A percentile compares a stretch with the other conserved stretches of the same genome.
Conservation (phyloP, 1,140 invertebrate species). For the Atta cephalotes region DNA sequence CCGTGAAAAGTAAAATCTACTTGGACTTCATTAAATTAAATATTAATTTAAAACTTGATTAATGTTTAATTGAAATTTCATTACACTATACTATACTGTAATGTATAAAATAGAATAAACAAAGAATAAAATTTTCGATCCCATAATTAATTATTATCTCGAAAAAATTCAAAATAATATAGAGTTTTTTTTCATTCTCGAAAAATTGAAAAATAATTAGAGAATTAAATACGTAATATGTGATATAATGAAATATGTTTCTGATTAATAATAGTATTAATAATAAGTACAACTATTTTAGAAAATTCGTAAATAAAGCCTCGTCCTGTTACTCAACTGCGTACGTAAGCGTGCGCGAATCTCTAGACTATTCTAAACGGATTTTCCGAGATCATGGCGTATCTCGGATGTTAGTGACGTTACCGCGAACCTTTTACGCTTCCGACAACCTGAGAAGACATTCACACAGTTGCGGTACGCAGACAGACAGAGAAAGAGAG, state of each 20-base stretch:
- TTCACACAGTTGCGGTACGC: neutral
- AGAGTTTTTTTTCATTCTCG: neutral
- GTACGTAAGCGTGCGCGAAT: constrained; percentile 1
- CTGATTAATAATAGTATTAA: neutral
- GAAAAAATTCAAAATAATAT: neutral
- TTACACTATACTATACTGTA: neutral
- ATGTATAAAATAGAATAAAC: neutral
- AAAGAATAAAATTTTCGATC: neutral
- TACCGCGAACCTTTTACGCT: constrained; percentile 50
- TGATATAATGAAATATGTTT: neutral
- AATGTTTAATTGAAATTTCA: no score
- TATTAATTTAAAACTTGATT: constrained; percentile 6
- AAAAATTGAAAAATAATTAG: neutral
- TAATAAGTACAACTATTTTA: neutral
- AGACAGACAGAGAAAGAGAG: neutral
- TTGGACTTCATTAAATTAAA: neutral
- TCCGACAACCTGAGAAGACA: constrained; percentile 38
- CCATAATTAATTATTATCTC: neutral
- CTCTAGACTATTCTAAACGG: constrained; percentile 24
- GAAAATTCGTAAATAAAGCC: neutral
- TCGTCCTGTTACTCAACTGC: neutral
- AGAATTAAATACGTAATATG: neutral
- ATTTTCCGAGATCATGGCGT: constrained; percentile 37
- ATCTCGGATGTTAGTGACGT: constrained; percentile 41
- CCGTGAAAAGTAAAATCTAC: neutral